These are phyloP conservation scores for Sus scrofa DNA, from an alignment of 2,113 vertebrate species.

Conservation along the genomic window T2T-Sscrofa CM000830.6:45309501-45310000, in stretches of 20 bases:
- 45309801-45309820: background rate
- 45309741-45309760: background rate
- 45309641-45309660: background rate
- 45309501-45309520: background rate
- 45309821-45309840: background rate
- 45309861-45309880: slow-evolving; percentile 20
- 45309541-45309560: slow-evolving; percentile 37
- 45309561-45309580: slow-evolving; percentile 26
- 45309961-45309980: slow-evolving; percentile 43
- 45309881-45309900: too few species aligned
- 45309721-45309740: slow-evolving; percentile 12
- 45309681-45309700: background rate
- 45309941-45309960: slow-evolving; percentile 63
- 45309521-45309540: slow-evolving; percentile 35
- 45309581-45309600: slow-evolving; percentile 5
- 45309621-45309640: slow-evolving; percentile 1
- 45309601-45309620: background rate
- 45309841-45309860: slow-evolving; percentile 10
- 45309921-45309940: slow-evolving; percentile 42
- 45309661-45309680: background rate
- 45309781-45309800: slow-evolving; percentile 28
- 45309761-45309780: background rate
- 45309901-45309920: slow-evolving; percentile 33
- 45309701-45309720: background rate
- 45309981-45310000: slow-evolving; percentile 3